These are phyloP conservation scores for Phaenicophaeus curvirostris DNA, from an alignment of 2,797 vertebrate species.

Conservation along the genomic window DNA sequence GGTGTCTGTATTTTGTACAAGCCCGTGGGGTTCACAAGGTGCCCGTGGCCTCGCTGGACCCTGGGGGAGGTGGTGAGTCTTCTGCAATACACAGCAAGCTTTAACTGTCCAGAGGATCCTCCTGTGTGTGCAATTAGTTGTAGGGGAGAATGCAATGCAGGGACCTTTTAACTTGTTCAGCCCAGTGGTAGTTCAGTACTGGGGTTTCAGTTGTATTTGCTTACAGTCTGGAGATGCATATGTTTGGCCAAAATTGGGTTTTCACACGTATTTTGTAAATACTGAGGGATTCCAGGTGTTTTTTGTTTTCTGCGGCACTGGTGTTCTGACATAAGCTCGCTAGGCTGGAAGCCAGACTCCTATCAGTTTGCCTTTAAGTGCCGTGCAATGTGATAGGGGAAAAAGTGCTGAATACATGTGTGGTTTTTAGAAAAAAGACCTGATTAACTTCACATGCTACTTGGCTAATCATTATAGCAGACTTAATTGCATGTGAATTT, in stretches of 20 bases:
- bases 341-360: background rate
- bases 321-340: background rate
- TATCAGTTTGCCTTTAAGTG: background rate
- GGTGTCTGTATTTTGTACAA: rapidly evolving
- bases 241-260: background rate
- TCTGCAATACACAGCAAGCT: rapidly evolving
- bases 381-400: rapidly evolving
- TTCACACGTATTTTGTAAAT: rapidly evolving
- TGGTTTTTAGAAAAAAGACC: background rate
- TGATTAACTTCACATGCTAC: background rate
- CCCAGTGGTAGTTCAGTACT: background rate
- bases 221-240: rapidly evolving
- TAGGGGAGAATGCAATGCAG: rapidly evolving
- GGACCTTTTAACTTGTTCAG: rapidly evolving
- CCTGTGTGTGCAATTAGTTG: rapidly evolving
- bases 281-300: background rate
- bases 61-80: rapidly evolving
- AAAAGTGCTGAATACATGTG: background rate
- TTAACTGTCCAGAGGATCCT: background rate
- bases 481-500: background rate
- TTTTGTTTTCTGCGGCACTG: no score
- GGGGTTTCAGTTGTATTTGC: background rate
- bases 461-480: background rate
- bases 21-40: rapidly evolving
- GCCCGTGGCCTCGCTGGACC: rapidly evolving